phyloP scores from a whole-genome alignment of 2,888 invertebrate species.

The Reticulitermes lucifugus region DNA sequence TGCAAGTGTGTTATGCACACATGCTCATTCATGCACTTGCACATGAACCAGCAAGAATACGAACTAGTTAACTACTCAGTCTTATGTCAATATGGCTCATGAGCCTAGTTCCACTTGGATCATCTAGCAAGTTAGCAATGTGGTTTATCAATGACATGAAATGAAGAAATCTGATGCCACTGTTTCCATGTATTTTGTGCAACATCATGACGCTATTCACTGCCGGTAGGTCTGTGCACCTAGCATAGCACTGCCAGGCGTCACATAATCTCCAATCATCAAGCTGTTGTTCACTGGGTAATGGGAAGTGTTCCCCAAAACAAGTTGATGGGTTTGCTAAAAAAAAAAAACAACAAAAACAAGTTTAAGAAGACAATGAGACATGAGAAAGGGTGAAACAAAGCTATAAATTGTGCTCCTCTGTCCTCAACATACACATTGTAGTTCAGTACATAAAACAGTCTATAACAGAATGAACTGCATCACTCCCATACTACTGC shows the following conservation, averaged over 20 bases:
- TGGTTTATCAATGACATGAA: not conserved
- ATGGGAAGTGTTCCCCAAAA: constrained; percentile 70
- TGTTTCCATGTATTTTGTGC: not conserved
- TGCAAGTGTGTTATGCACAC: not conserved
- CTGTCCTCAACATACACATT: too few relatives aligned
- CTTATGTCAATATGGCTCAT: constrained; percentile 39
- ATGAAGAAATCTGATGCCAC: not conserved
- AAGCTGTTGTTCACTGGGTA: constrained; percentile 78
- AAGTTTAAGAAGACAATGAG: too few relatives aligned
- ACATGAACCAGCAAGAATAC: not conserved
- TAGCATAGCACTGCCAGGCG: constrained; percentile 67
- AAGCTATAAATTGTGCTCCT: too few relatives aligned
- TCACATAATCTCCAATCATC: constrained; percentile 82
- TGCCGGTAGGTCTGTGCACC: constrained; percentile 52
- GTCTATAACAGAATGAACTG: too few relatives aligned
- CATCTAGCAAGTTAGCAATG: not conserved
- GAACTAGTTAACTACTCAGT: constrained; percentile 44
- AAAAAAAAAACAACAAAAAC: constrained; percentile 23
- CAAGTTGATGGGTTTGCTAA: constrained; percentile 57
- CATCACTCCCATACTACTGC: too few relatives aligned
- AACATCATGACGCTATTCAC: constrained; percentile 15
- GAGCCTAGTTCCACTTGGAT: constrained; percentile 33
- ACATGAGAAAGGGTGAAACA: too few relatives aligned
- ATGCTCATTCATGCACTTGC: not conserved
- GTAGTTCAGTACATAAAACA: too few relatives aligned